Percentiles rank a stretch among this genome's conserved stretches.
Evolutionary conservation across 2,113 vertebrate species (phyloP).

Genomic region (Neolamprologus sp.): DNA sequence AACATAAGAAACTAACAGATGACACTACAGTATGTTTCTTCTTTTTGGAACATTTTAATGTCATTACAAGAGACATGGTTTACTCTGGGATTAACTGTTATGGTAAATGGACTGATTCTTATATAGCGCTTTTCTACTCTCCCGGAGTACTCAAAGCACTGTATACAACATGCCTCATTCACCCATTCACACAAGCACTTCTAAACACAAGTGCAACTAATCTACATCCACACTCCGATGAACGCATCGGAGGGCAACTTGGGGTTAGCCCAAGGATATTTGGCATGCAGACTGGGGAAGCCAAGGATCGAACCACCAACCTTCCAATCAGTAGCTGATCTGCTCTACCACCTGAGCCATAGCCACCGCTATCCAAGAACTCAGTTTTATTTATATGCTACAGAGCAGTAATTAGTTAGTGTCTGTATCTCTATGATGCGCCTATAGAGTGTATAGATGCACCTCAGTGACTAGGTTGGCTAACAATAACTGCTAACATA

Average conservation of each 20-base stretch:
- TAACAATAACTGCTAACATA: neutral
- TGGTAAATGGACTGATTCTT: neutral
- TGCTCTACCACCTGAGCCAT: neutral
- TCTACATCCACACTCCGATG: accelerated
- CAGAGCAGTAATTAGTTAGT: neutral
- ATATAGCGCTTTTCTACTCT: neutral
- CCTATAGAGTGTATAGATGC: neutral
- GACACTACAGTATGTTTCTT: neutral
- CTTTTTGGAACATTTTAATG: neutral
- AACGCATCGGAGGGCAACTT: neutral
- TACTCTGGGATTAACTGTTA: neutral
- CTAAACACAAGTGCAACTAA: neutral
- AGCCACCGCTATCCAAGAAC: neutral
- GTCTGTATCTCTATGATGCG: neutral
- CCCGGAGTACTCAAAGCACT: neutral
- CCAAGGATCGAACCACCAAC: neutral
- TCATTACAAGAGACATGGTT: neutral
- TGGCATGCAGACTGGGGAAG: neutral
- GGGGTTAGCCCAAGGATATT: neutral
- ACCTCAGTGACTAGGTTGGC: neutral
- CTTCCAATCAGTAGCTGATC: neutral
- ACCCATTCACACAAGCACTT: neutral
- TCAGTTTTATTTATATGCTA: neutral
- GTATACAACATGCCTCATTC: neutral
- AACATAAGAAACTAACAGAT: neutral